phyloP scores from a whole-genome alignment of 1,140 invertebrate species.

The Brachionus rubens region DNA sequence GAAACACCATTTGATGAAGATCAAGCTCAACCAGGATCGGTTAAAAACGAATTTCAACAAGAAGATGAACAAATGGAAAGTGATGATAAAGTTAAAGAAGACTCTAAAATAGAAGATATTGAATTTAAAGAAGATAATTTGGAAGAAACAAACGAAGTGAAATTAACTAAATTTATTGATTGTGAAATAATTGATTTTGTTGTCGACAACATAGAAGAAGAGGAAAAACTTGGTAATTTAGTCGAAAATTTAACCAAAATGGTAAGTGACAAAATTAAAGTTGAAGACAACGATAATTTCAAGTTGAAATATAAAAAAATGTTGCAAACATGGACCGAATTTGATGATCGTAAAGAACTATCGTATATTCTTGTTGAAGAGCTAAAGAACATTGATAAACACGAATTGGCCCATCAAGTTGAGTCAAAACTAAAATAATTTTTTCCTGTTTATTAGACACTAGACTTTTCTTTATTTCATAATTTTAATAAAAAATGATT shows the following conservation, averaged over 20 bases:
- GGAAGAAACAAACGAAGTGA: too few species aligned
- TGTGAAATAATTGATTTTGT: conserved; percentile 5
- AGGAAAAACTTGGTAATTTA: background rate
- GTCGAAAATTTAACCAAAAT: background rate
- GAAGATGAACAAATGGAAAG: conserved; percentile 10
- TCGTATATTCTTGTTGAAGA: background rate
- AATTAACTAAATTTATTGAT: background rate
- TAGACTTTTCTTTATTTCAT: too few species aligned
- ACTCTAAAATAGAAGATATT: background rate
- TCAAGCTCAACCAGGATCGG: background rate
- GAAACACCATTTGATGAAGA: background rate
- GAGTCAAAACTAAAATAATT: conserved; percentile 4
- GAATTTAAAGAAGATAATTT: too few species aligned
- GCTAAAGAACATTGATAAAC: background rate
- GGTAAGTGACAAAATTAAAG: background rate
- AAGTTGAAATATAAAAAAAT: conserved; percentile 25
- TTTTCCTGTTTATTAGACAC: too few species aligned
- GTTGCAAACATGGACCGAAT: conserved; percentile 19
- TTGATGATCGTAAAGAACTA: conserved; percentile 3
- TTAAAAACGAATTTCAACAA: conserved; percentile 6
- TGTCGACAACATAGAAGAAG: conserved; percentile 3
- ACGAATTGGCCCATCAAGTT: background rate
- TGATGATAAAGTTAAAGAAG: background rate
- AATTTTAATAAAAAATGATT: too few species aligned
- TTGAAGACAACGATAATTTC: background rate